Evolutionary conservation across 1,140 invertebrate genomes (phyloP).

Genomic region (Atta texana): DNA sequence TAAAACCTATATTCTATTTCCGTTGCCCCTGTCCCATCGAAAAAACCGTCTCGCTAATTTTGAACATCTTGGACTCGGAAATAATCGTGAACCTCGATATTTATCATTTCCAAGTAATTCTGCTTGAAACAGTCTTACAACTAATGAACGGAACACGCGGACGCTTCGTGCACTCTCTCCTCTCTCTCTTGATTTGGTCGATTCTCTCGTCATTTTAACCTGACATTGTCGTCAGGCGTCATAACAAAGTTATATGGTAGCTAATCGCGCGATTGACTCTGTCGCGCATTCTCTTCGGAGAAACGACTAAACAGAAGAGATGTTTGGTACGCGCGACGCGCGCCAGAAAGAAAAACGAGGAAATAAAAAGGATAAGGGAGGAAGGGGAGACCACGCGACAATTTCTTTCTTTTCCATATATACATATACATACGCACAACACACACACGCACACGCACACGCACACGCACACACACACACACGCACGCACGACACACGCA

Average conservation of each 20-base stretch:
- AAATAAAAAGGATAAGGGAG: conserved; percentile 11
- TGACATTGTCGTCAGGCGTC: conserved; percentile 33
- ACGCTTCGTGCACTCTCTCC: conserved; percentile 50
- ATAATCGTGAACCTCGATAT: conserved; percentile 21
- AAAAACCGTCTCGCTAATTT: conserved; percentile 40
- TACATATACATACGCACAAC: neutral
- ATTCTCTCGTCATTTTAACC: conserved; percentile 30
- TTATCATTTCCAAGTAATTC: conserved; percentile 34
- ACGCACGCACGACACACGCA: neutral
- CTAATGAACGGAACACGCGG: conserved; percentile 62
- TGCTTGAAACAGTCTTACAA: conserved; percentile 42
- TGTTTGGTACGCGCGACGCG: neutral
- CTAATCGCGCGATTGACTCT: conserved; percentile 29
- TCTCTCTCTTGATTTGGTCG: conserved; percentile 42
- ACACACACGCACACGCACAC: neutral
- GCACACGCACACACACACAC: too few species aligned
- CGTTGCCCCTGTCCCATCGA: neutral
- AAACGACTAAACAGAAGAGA: conserved; percentile 44
- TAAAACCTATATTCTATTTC: neutral
- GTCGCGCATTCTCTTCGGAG: conserved; percentile 49
- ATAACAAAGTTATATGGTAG: conserved; percentile 47
- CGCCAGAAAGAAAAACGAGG: neutral
- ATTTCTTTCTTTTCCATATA: conserved; percentile 13
- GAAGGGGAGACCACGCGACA: conserved; percentile 28
- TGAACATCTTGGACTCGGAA: conserved; percentile 40